Conservation (phyloP, 2,797 vertebrate species). For the Mus spretus region DNA sequence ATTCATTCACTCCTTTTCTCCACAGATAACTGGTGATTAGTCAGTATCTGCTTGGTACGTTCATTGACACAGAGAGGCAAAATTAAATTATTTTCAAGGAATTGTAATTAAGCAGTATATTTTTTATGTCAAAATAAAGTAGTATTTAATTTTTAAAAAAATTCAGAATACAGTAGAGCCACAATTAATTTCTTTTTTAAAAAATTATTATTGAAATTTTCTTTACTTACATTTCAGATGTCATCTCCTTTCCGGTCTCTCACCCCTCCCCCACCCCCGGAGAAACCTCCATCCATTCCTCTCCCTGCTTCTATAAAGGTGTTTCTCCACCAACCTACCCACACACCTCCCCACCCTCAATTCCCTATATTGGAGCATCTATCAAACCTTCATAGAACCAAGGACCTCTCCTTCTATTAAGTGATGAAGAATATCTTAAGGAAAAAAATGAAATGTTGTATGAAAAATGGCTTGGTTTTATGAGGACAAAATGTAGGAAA, state of each 20-base stretch:
- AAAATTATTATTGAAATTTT: not conserved
- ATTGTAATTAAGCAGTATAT: not conserved
- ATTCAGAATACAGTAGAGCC: not conserved
- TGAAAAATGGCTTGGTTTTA: not conserved
- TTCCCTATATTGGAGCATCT: no score
- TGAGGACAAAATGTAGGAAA: not conserved
- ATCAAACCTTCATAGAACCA: no score
- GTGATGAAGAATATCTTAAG: not conserved
- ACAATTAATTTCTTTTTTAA: not conserved
- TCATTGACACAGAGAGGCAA: not conserved
- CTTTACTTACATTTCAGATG: no score
- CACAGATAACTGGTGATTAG: not conserved
- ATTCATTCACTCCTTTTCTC: not conserved
- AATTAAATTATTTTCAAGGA: not conserved
- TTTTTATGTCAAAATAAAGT: not conserved
- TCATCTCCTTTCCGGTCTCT: no score
- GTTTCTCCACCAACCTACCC: no score
- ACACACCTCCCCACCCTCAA: no score
- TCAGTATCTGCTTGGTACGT: not conserved
- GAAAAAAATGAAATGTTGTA: not conserved
- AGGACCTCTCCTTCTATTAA: not conserved
- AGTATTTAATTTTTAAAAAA: not conserved
- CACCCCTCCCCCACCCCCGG: rapidly evolving
- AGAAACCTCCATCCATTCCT: no score
- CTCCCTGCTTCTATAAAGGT: no score